Base-by-base conservation (phyloP, 2,888 invertebrate genomes). In the Drosophila helvetica region DNA sequence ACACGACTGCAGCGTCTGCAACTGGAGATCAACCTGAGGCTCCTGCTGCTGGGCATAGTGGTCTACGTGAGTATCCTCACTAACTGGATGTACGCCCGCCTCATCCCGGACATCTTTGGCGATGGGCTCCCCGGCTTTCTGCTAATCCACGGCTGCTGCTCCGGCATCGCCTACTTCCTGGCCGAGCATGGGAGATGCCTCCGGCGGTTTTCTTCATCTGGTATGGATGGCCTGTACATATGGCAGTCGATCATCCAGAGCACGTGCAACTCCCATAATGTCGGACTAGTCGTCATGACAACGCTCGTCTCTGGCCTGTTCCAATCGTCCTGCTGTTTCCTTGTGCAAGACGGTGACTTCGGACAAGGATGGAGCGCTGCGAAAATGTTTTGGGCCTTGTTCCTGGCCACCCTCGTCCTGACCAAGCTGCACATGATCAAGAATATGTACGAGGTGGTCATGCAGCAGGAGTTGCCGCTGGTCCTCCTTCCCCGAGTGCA, bases 51-150 rank as follows among this genome's bases (percentile, higher is more conserved):
- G 9, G 38, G 1, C 10, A 12, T 38, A 6, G 19, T 64, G 8
- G 15, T 71, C 2, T 46, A n/a, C 8, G 19, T 58, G 18, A 22
- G 53, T 9, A 25, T 48, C 1, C 3, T 27, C 6, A 64, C 17
- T 19, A 51, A 46, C 64, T 42, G 38, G 57, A 12, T 70, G 7
- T 71, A 54, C 18, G 19, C 38, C 2, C 30, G 50, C 1, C 68
- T 51, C 30, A 38, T 51, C 1, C 7, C 27, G 51, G 30, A 43
- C 9, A 12, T 42, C 1, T 7, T 10, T 8, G 10, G 33, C 18
- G n/a, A 33, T 19, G 2, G 48, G 17, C 30, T 22, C 5, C 18
- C 43, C 25, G 1, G 18, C 10, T 60, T 22, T 43, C 18, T 54
- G 4, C 42, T 42, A 15, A 15, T 45, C 15, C 58, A 47, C 22